These are phyloP conservation scores for Ciconia nigra DNA, from an alignment of 2,797 vertebrate genomes.

Conservation along the genomic window DNA sequence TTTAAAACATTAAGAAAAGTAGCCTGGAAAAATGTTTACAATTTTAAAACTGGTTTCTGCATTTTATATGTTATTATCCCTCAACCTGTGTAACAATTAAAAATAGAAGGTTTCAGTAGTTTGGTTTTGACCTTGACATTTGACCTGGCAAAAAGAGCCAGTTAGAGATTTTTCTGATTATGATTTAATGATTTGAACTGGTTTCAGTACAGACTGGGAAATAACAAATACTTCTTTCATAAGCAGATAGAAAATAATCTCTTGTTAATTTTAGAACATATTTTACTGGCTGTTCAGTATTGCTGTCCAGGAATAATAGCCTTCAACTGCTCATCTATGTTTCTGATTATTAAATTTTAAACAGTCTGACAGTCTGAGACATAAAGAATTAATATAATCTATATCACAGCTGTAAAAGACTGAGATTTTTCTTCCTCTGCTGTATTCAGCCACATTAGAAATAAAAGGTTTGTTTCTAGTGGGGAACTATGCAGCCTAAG, in stretches of 20 bases:
- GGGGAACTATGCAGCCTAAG: neutral
- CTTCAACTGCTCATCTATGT: neutral
- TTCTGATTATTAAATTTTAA: constrained; percentile 49
- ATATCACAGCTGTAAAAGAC: neutral
- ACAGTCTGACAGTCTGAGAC: neutral
- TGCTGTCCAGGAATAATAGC: neutral
- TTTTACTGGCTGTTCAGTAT: neutral
- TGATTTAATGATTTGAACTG: neutral
- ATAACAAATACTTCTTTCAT: neutral
- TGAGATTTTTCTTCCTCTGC: neutral
- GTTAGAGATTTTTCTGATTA: neutral
- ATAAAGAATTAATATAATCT: constrained; percentile 24
- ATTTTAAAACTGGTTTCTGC: neutral
- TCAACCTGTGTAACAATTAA: neutral
- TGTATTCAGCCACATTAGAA: neutral
- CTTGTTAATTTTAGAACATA: neutral
- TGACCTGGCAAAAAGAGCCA: neutral
- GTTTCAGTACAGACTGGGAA: neutral
- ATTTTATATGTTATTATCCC: neutral
- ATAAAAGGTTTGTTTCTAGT: neutral
- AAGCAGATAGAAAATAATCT: neutral
- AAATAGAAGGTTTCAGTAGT: neutral
- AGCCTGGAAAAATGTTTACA: neutral
- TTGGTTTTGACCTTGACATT: neutral
- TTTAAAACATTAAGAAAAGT: neutral